These are phyloP conservation scores for Ligdia adustata DNA, from an alignment of 2,888 invertebrate species.

Conservation along the genomic window DNA sequence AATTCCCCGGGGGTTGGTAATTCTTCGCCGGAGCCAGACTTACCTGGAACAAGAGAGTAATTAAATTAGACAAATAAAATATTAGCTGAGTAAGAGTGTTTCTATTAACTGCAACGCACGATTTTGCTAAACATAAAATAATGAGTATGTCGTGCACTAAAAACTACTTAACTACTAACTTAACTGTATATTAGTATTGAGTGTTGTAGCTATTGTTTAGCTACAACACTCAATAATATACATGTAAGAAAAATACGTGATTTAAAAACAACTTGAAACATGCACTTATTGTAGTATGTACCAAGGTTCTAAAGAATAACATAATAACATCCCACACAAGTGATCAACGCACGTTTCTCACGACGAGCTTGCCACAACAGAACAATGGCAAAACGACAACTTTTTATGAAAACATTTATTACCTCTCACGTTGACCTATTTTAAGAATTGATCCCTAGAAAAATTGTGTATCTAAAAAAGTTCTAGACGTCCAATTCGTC, in stretches of 20 bases:
- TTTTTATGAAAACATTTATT: conserved; percentile 22
- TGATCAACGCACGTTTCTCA: conserved; percentile 14
- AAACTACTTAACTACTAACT: too few species aligned
- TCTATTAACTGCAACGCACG: too few species aligned
- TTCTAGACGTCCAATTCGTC: too few species aligned
- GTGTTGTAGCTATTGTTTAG: too few species aligned
- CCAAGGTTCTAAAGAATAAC: conserved; percentile 1
- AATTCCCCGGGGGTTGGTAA: conserved; percentile 24
- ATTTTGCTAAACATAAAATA: too few species aligned
- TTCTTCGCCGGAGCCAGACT: conserved; percentile 26
- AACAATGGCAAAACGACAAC: not conserved
- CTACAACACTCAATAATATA: too few species aligned
- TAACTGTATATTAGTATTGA: too few species aligned
- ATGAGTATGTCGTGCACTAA: too few species aligned
- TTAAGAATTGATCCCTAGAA: conserved; percentile 40
- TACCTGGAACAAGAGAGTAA: conserved; percentile 42
- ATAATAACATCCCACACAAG: conserved; percentile 14
- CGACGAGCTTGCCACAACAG: conserved; percentile 4
- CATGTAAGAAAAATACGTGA: conserved; percentile 1
- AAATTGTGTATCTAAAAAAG: too few species aligned
- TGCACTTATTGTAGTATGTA: not conserved
- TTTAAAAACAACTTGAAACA: not conserved
- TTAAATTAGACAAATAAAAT: conserved; percentile 27
- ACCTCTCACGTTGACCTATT: conserved; percentile 33
- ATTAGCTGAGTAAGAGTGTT: too few species aligned